Base-by-base conservation (phyloP, 2,888 invertebrate species). In the Eristalinus sepulchralis region DNA sequence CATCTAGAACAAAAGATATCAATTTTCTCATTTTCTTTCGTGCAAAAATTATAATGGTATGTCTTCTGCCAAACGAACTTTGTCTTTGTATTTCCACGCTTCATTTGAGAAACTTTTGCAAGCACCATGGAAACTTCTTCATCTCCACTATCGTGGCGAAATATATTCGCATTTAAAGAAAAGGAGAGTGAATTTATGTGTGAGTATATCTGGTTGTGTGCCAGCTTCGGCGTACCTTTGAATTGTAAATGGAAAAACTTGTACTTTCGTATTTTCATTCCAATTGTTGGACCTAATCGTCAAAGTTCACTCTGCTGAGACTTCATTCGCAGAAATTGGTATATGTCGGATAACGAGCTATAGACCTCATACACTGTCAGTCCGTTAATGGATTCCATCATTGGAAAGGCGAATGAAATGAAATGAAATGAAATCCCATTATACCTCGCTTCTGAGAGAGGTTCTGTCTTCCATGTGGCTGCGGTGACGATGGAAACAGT, bases 311-410 rank as follows among this genome's bases (percentile, higher is more conserved):
- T 83, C 22, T 13, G 13, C 36, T 17, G 59, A 17, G 47, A 62
- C 39, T 79, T 73, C 31, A 20, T 60, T 55, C 33, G 53, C 22
- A 60, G 62, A 63, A 79, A 83, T 63, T 22, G 63, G 47, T 9
- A 34, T 72, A 47, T 53, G 13, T 55, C 66, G 60, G 47, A 60
- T 76, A 71, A 55, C 64, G 31, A 59, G 34, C 76, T 60, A 79
- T 70, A 68, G 68, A 73, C 57, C 55, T 63, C 72, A 68, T 83
- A 71, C n/a, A 68, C 47, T 47, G 47, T 47, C 47, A 75, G 79
- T 79, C 75, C 80, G 76, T 84, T 80, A 84, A 84, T 80, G 84
- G 76, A 76, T 76, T 80, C 57, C 80, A 84, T 84, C 75, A 71
- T 47, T 66, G 4, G 57, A 55, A 24, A 24, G n/a, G 13, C 34